Evolutionary conservation across 2,888 invertebrate genomes (phyloP), one percentile per base, ranked within the genome.

Genomic region (Drosophila merina): DNA sequence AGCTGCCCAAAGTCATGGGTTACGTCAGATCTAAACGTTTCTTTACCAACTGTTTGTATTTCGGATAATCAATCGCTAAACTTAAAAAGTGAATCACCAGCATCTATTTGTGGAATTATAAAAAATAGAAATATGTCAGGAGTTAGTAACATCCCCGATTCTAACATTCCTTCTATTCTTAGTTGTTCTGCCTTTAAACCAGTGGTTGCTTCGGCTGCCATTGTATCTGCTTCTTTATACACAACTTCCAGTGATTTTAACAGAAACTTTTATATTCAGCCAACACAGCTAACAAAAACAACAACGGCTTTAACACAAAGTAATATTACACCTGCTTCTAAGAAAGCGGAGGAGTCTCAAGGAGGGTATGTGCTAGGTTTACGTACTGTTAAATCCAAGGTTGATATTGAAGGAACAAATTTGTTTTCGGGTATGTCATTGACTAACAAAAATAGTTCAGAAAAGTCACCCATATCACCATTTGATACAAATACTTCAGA

Each of bases 1-100:
- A 26, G 75, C 1, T 74, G 95, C 74, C 80, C 92, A 0, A 92
- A 96, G 90, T 94, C 95, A 0, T 96, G 93, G 95, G 92, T 93
- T 67, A 95, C 94, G 82, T 93, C 82, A 2, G 77, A 75, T 20
- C 36, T 70, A 0, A 75, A 45, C 36, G 55, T 48, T 7, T 12
- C 68, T 25, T 4, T 72, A 6, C 14, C 56, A 9, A 47, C 44
- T 25, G 62, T 67, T 8, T 58, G 67, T 6, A 26, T 66, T 6
- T 42, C 63, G 40, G 66, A 75, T 42, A 59, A 56, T 3, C 48
- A 55, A 26, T 49, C 60, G n/a, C 49, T 77, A 9, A 75, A 69
- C 52, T n/a, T 67, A 5, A 57, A 42, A 52, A 80, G 72, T 30
- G 84, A 81, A 26, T 26, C 70, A 0, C 60, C 60, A 28, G 47